Conservation (phyloP, 1,140 invertebrate species). For the Trichoplusia ni region DNA sequence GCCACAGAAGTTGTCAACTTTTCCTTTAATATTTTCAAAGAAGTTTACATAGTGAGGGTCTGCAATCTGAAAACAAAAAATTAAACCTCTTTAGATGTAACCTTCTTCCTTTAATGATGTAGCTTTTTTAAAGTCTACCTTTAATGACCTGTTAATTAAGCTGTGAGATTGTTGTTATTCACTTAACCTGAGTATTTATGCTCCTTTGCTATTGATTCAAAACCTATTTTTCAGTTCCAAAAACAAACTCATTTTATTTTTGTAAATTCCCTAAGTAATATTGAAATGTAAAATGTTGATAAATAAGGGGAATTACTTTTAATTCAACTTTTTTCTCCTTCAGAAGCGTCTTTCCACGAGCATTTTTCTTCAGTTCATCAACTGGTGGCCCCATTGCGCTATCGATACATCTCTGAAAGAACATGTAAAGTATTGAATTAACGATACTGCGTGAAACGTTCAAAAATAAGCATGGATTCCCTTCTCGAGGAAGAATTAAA, state of each 20-base stretch:
- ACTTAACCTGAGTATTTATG: neutral
- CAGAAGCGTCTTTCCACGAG: neutral
- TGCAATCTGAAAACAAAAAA: constrained; percentile 14
- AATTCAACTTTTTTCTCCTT: neutral
- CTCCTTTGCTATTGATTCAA: neutral
- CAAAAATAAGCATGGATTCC: no score
- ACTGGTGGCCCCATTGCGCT: neutral
- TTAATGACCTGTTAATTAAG: no score
- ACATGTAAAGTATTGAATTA: neutral
- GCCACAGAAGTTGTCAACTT: neutral
- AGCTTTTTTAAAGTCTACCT: neutral
- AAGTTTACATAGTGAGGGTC: neutral
- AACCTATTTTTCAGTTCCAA: no score
- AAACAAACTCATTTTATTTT: no score
- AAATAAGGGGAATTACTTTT: neutral
- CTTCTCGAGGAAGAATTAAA: no score
- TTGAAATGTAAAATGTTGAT: no score
- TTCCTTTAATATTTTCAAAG: neutral
- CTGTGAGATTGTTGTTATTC: neutral
- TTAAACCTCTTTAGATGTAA: no score
- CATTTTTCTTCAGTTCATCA: neutral
- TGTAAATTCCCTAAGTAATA: no score
- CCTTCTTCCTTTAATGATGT: no score
- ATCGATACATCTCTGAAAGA: constrained; percentile 35
- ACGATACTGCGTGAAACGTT: no score